These are phyloP conservation scores for Morpho helenor DNA, from an alignment of 2,888 invertebrate species.

Conservation along the genomic window DNA sequence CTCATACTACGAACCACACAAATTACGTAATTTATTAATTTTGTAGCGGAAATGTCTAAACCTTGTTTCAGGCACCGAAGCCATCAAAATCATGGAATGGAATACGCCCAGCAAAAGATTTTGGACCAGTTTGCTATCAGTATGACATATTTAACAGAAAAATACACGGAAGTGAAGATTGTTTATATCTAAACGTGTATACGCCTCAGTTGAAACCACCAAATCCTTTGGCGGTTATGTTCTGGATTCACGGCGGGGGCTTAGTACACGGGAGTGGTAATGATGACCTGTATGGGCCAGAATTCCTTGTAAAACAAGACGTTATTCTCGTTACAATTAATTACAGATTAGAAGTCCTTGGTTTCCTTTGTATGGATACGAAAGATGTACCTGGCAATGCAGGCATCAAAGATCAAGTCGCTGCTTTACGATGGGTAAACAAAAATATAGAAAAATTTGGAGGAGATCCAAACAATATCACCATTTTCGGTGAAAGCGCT, in stretches of 20 bases:
- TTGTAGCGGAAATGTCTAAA: no score
- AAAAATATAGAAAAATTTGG: conserved; percentile 58
- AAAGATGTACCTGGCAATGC: conserved; percentile 65
- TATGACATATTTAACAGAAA: conserved; percentile 30
- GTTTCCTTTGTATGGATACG: conserved; percentile 58
- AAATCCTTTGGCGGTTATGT: conserved; percentile 50
- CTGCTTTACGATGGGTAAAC: conserved; percentile 59
- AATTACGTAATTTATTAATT: no score
- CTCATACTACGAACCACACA: no score
- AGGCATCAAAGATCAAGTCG: conserved; percentile 69
- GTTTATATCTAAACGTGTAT: conserved; percentile 63
- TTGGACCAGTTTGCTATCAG: conserved; percentile 49
- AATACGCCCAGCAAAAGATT: conserved; percentile 47
- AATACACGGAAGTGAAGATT: conserved; percentile 50
- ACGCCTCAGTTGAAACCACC: conserved; percentile 43
- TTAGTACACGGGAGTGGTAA: conserved; percentile 51
- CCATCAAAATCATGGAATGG: conserved; percentile 53
- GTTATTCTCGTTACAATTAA: conserved; percentile 62
- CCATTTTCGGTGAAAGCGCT: conserved; percentile 67
- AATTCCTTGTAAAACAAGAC: conserved; percentile 52
- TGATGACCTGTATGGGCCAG: conserved; percentile 52
- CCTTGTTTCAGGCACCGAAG: conserved; percentile 48
- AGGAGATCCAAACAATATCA: conserved; percentile 60
- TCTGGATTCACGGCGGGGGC: conserved; percentile 61
- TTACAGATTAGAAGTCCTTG: conserved; percentile 58